Conservation (phyloP, 2,113 vertebrate species). For the Hystrix cristata region DNA sequence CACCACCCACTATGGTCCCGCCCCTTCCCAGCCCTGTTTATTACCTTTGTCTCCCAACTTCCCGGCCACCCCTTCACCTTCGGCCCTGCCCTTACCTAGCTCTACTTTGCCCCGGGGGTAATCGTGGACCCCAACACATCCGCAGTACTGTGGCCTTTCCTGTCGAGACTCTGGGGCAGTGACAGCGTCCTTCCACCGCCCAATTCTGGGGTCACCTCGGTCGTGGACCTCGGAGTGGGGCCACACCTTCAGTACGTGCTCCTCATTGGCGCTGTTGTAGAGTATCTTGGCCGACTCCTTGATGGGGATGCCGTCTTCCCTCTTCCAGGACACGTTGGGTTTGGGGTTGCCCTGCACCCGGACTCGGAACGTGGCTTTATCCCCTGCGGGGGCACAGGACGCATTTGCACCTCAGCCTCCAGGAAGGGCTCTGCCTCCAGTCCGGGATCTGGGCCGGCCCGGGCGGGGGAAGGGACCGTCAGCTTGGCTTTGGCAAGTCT, state of each 20-base stretch:
- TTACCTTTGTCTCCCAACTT: background rate
- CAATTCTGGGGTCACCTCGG: background rate
- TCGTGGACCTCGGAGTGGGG: background rate
- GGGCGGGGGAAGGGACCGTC: background rate
- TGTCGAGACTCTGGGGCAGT: background rate
- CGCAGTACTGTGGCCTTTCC: background rate
- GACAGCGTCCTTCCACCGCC: background rate
- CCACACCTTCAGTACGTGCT: slow-evolving; percentile 86
- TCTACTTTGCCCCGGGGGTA: background rate
- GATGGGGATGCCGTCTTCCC: slow-evolving; percentile 76
- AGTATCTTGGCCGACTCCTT: slow-evolving; percentile 81
- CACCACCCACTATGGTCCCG: too few relatives aligned
- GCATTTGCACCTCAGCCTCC: background rate
- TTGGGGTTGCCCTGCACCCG: slow-evolving; percentile 85
- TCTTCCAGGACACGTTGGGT: slow-evolving; percentile 81
- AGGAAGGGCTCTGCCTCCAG: background rate
- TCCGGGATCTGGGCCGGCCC: background rate
- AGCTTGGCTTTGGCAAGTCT: background rate
- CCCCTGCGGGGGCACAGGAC: background rate
- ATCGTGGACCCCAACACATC: background rate
- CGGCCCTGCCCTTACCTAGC: background rate
- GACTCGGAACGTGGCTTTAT: slow-evolving; percentile 83
- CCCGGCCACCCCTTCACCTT: background rate
- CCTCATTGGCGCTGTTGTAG: slow-evolving; percentile 85
- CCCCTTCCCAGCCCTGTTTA: background rate